These are phyloP conservation scores for Kradibia gibbosae DNA, from an alignment of 1,140 invertebrate genomes.

Conservation along the genomic window DNA sequence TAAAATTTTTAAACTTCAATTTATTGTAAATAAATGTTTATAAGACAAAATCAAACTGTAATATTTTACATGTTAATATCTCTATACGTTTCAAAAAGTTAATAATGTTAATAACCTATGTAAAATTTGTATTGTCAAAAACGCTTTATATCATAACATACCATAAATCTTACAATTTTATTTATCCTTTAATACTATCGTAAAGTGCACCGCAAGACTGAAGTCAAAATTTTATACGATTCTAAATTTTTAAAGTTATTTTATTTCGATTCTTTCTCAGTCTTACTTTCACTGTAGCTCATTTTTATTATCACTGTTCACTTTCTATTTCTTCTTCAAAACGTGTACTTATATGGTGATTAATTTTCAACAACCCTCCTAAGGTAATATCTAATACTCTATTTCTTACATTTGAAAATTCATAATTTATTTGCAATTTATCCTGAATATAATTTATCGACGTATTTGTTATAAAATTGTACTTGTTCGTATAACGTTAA, in stretches of 20 bases:
- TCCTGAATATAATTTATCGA: not conserved
- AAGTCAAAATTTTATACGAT: not conserved
- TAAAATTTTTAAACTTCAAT: too few species aligned
- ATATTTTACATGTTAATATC: too few species aligned
- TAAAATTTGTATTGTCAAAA: not conserved
- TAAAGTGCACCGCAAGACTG: not conserved
- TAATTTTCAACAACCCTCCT: too few species aligned
- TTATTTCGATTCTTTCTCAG: not conserved
- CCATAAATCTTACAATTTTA: not conserved
- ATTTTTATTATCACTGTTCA: not conserved
- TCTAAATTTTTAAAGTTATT: slow-evolving; percentile 1
- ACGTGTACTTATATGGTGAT: too few species aligned
- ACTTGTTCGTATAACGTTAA: slow-evolving; percentile 20
- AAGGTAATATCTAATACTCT: not conserved
- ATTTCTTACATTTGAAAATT: not conserved
- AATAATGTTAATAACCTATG: too few species aligned
- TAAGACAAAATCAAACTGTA: too few species aligned
- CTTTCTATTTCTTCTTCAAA: not conserved
- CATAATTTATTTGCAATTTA: too few species aligned
- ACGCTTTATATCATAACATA: not conserved
- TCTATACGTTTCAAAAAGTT: too few species aligned
- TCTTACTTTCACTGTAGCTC: not conserved
- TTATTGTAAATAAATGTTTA: too few species aligned
- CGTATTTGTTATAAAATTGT: slow-evolving; percentile 14
- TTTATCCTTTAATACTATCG: not conserved